Evolutionary conservation across 2,113 vertebrate species (phyloP), one percentile per base, ranked within the genome.

Genomic region (Zosterops pallidus): DNA sequence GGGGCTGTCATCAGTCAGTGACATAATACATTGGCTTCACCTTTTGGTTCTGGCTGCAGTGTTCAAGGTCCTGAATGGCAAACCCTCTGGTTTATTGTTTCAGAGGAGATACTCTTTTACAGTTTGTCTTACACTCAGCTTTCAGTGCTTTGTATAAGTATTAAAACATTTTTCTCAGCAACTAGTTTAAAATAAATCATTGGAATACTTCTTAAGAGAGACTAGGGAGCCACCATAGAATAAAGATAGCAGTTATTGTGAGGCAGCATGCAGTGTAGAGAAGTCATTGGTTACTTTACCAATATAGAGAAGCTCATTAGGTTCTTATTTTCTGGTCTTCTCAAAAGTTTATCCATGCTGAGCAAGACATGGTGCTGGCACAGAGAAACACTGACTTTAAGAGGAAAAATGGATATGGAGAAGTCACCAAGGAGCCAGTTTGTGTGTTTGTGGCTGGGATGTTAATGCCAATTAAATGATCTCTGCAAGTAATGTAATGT

Each of bases 121-220:
- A 80, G 47, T 80, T 83, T 85, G 14, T 86, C 53, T 83, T 74
- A 86, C 0, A 1, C 24, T 71, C 46, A 47, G 37, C 31, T 91
- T 96, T 91, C 59, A 52, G 75, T 50, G 26, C 82, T 80, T 91
- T 83, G n/a, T 84, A 15, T 46, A 53, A 89, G 20, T 33, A 52
- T 92, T 71, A 35, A 76, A 75, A 59, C 11, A 5, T 87, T 92
- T 67, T 88, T 79, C 49, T 94, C 70, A 37, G 29, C 53, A 76
- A 39, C 67, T 71, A 31, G 9, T 42, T 92, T 76, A 57, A 92
- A 89, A 76, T 72, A 64, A 74, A 33, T 50, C 29, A 4, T 69
- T 84, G 22, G 56, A 76, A 85, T 76, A 53, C 33, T 82, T 81
- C 28, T 53, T 71, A 59, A 60, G 24, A 64, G 56, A 57, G 44